Evolutionary conservation across 2,888 invertebrate genomes (phyloP).

Genomic region (Epistrophe eligans): DNA sequence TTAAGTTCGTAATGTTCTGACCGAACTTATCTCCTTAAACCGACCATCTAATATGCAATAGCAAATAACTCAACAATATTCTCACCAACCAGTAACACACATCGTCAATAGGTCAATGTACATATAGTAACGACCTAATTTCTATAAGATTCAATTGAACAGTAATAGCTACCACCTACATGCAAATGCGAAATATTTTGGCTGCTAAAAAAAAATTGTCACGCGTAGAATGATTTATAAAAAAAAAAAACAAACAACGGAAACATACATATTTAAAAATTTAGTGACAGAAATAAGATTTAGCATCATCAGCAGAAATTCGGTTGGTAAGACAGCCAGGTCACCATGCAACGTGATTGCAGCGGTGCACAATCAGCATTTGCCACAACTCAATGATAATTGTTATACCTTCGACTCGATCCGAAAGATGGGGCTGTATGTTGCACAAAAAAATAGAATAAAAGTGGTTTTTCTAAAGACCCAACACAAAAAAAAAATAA

Average conservation of each 20-base stretch:
- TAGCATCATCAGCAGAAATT: conserved; percentile 43
- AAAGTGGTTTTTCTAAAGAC: background rate
- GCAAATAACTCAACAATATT: background rate
- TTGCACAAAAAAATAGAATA: conserved; percentile 9
- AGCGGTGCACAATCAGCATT: conserved; percentile 34
- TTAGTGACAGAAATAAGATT: conserved; percentile 10
- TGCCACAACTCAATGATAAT: conserved; percentile 2
- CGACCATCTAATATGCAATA: background rate
- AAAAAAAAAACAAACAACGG: background rate
- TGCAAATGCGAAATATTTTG: conserved; percentile 8
- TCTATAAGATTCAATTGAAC: background rate
- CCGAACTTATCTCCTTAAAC: background rate
- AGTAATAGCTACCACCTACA: background rate
- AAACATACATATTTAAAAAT: background rate
- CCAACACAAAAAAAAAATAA: background rate
- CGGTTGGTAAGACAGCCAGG: conserved; percentile 8
- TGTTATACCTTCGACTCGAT: background rate
- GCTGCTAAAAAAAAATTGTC: conserved; percentile 18
- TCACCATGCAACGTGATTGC: conserved; percentile 5
- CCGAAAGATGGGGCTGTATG: background rate
- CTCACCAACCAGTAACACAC: background rate
- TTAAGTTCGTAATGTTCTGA: conserved; percentile 37
- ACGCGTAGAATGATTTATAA: conserved; percentile 21
- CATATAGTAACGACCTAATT: conserved; percentile 38
- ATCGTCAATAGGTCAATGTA: background rate